Evolutionary conservation across 2,888 invertebrate species (phyloP).

Genomic region (Polydrusus cervinus): DNA sequence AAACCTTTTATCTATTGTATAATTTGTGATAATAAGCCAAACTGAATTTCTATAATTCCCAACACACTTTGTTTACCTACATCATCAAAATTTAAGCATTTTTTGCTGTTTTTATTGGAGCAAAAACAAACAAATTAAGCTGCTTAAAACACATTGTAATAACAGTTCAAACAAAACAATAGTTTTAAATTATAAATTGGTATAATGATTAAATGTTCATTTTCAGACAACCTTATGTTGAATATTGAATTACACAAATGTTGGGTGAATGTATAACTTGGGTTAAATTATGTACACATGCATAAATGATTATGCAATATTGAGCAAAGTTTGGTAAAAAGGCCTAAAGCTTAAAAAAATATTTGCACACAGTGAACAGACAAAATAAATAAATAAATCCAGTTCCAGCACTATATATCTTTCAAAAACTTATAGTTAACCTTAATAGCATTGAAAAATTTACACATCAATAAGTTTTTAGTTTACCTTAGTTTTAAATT

Average conservation of each 20-base stretch:
- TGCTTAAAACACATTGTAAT: constrained; percentile 5
- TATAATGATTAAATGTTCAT: constrained; percentile 8
- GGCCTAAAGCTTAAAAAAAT: background rate
- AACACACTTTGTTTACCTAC: constrained; percentile 5
- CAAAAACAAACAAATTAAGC: constrained; percentile 23
- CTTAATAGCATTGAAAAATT: no score
- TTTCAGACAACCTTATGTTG: constrained; percentile 18
- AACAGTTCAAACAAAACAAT: constrained; percentile 14
- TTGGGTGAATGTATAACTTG: background rate
- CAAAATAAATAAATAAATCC: no score
- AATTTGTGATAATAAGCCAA: constrained; percentile 25
- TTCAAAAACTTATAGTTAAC: no score
- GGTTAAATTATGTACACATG: background rate
- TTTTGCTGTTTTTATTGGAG: constrained; percentile 12
- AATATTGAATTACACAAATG: constrained; percentile 11
- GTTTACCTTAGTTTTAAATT: constrained; percentile 86
- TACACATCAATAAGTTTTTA: no score
- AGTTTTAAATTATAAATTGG: constrained; percentile 15
- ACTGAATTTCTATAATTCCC: constrained; percentile 21
- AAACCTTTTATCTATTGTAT: constrained; percentile 25
- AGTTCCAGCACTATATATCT: no score
- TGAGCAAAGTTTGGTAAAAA: background rate
- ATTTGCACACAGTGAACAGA: no score
- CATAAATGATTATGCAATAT: constrained; percentile 12
- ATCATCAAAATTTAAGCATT: constrained; percentile 24